A percentile compares a stretch with the other conserved stretches of the same genome.
phyloP scores from a whole-genome alignment of 2,888 invertebrate genomes.

The Antheraea assamensis region DNA sequence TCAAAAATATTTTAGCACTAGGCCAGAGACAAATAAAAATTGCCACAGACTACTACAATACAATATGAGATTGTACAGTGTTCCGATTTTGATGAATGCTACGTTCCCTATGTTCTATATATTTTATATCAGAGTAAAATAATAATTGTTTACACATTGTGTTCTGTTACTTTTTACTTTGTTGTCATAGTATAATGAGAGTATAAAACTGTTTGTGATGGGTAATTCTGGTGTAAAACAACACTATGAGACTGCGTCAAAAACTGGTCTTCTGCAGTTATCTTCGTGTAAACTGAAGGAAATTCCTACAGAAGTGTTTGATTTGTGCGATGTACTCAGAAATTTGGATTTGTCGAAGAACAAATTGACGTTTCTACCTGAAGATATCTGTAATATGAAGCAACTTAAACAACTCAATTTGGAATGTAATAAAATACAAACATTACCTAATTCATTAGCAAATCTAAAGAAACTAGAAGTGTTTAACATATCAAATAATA shows the following conservation, averaged over 20 bases:
- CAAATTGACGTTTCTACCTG: conserved; percentile 89
- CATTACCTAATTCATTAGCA: conserved; percentile 85
- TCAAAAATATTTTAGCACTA: too few species aligned
- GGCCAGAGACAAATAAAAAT: too few species aligned
- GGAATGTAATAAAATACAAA: conserved; percentile 91
- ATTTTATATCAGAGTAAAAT: too few species aligned
- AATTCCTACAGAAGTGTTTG: conserved; percentile 85
- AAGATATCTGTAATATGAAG: conserved; percentile 89
- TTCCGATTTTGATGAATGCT: too few species aligned
- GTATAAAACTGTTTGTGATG: conserved; percentile 79
- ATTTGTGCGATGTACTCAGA: conserved; percentile 85
- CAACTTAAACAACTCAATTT: conserved; percentile 88
- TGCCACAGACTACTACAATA: too few species aligned
- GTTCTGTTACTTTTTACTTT: neutral
- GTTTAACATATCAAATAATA: conserved; percentile 91
- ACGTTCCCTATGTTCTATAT: too few species aligned
- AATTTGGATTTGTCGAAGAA: conserved; percentile 97
- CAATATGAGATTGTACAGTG: too few species aligned
- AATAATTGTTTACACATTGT: neutral
- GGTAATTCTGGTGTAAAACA: conserved; percentile 95
- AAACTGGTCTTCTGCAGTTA: conserved; percentile 96
- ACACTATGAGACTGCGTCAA: conserved; percentile 96
- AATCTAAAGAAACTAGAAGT: conserved; percentile 88
- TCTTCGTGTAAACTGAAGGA: conserved; percentile 91
- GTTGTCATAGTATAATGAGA: neutral